These are phyloP conservation scores for Lepidotrigona ventralis DNA, from an alignment of 1,140 invertebrate genomes.

Conservation along the genomic window DNA sequence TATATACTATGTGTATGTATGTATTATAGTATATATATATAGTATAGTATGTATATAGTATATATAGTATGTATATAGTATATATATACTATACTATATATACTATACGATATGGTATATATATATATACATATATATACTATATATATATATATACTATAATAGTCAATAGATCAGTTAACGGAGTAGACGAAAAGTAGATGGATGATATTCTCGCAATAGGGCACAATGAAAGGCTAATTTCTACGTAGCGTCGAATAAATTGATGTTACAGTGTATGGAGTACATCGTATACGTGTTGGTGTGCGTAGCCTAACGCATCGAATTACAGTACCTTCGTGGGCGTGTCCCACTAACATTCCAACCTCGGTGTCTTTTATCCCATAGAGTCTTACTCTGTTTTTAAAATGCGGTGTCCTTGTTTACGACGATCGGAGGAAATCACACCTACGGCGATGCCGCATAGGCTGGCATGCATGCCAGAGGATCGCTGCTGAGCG, in stretches of 20 bases:
- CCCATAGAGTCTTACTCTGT: conserved; percentile 51
- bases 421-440: conserved; percentile 56
- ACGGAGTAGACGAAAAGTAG: neutral
- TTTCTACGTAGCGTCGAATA: neutral
- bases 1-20: too few species aligned
- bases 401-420: conserved; percentile 56
- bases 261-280: conserved; percentile 25
- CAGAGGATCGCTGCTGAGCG: neutral
- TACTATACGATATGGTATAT: too few species aligned
- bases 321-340: conserved; percentile 62
- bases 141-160: too few species aligned
- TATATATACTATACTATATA: too few species aligned
- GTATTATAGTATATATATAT: too few species aligned
- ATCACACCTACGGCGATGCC: conserved; percentile 43
- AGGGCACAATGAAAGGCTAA: neutral
- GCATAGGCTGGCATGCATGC: neutral
- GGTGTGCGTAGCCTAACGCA: conserved; percentile 37
- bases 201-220: neutral
- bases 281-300: conserved; percentile 28
- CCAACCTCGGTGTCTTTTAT: conserved; percentile 62
- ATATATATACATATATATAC: too few species aligned
- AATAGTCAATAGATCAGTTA: neutral
- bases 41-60: too few species aligned
- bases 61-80: too few species aligned
- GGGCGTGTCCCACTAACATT: conserved; percentile 62